phyloP scores from a whole-genome alignment of 2,113 vertebrate species.

The Enhydra lutris region DNA sequence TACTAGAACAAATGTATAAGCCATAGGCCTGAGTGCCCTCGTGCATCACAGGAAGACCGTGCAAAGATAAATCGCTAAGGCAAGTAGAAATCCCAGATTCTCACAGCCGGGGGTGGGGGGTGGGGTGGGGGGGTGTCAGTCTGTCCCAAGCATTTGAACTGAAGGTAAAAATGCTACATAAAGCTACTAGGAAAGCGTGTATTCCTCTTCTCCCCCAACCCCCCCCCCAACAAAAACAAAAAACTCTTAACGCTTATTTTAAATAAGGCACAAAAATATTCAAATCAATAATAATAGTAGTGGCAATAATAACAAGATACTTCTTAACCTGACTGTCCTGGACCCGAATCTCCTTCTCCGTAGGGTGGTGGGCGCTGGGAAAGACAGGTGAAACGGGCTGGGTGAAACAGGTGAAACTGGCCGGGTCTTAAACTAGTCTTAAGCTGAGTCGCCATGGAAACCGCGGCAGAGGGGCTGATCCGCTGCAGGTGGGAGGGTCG shows the following conservation, averaged over 20 bases:
- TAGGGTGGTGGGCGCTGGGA: fast-evolving
- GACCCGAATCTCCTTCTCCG: neutral
- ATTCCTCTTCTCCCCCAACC: neutral
- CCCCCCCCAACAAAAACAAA: neutral
- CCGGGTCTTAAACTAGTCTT: no score
- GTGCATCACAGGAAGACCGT: neutral
- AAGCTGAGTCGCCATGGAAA: slow-evolving; percentile 37
- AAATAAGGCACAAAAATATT: neutral
- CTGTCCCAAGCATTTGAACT: neutral
- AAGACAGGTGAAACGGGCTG: neutral
- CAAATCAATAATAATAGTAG: neutral
- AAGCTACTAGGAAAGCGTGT: neutral
- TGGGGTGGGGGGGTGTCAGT: neutral
- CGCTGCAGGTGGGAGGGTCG: fast-evolving
- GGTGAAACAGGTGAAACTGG: fast-evolving
- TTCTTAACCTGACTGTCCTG: neutral
- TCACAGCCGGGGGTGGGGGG: neutral
- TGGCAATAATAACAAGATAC: neutral
- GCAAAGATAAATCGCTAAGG: neutral
- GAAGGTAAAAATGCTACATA: neutral
- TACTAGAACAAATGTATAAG: neutral
- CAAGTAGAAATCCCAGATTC: neutral
- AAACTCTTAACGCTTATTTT: neutral
- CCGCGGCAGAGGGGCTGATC: fast-evolving
- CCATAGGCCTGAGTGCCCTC: neutral